A percentile compares a stretch with the other conserved stretches of the same genome.
phyloP scores from a whole-genome alignment of 2,113 vertebrate genomes.

The Osmerus mordax region DNA sequence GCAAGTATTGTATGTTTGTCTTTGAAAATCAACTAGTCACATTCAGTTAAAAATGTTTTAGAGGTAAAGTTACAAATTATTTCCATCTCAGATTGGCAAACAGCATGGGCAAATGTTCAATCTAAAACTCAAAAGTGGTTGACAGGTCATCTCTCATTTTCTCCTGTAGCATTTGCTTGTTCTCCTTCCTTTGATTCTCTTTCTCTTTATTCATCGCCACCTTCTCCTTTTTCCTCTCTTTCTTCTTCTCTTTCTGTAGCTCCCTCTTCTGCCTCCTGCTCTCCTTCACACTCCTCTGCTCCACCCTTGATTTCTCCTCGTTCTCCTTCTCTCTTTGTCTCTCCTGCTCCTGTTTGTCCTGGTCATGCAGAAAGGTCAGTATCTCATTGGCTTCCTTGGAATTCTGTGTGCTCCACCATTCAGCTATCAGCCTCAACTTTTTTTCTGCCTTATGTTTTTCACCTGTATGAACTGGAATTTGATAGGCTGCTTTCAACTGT shows the following conservation, averaged over 20 bases:
- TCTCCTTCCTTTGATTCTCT: not conserved
- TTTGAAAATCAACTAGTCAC: too few relatives aligned
- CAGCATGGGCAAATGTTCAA: too few relatives aligned
- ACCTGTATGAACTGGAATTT: constrained; percentile 12
- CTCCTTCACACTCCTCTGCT: not conserved
- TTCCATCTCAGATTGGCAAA: not conserved
- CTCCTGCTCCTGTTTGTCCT: constrained; percentile 14
- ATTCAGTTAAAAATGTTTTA: too few relatives aligned
- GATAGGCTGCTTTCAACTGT: constrained; percentile 36
- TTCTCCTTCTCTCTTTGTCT: not conserved
- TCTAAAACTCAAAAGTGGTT: too few relatives aligned
- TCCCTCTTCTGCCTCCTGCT: not conserved
- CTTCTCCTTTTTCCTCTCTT: not conserved
- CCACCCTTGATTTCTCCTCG: not conserved
- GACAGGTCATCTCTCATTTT: not conserved
- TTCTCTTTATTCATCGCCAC: constrained; percentile 3
- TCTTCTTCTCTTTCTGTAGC: not conserved
- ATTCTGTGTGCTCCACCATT: not conserved
- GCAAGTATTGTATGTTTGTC: too few relatives aligned
- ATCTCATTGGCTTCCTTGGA: constrained; percentile 27
- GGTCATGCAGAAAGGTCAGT: constrained; percentile 27
- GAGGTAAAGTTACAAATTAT: not conserved
- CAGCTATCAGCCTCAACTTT: constrained; percentile 34
- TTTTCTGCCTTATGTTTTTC: constrained; percentile 21
- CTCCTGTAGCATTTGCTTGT: not conserved